phyloP scores from a whole-genome alignment of 2,113 vertebrate genomes.

The Zosterops lateralis region DNA sequence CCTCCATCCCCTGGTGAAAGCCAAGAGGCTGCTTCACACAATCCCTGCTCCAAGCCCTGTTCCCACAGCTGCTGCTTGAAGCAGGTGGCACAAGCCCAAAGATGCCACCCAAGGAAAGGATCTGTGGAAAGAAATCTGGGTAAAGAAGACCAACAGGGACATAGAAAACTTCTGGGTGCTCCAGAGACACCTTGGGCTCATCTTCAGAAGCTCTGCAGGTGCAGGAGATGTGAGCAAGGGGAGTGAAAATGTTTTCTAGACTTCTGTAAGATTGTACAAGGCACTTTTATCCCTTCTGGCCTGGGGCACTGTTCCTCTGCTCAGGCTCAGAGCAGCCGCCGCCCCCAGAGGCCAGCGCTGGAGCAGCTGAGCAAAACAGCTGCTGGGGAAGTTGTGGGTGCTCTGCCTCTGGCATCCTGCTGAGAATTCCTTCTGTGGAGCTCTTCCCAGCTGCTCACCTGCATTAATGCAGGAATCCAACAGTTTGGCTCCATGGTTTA shows the following conservation, averaged over 20 bases:
- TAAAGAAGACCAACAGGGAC: background rate
- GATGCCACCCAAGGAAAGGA: background rate
- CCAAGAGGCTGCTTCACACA: background rate
- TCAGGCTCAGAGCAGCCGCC: background rate
- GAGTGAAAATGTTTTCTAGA: background rate
- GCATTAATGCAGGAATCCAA: background rate
- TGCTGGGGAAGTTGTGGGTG: constrained; percentile 15
- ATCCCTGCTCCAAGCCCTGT: background rate
- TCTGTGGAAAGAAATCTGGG: background rate
- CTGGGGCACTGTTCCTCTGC: background rate
- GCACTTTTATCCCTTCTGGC: background rate
- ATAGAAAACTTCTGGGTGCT: background rate
- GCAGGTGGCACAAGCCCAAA: background rate
- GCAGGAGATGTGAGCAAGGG: background rate
- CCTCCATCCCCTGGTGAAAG: background rate
- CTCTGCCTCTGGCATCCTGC: background rate
- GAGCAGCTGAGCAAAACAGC: constrained; percentile 13
- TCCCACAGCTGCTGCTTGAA: background rate
- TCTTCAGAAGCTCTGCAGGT: background rate
- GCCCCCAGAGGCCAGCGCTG: background rate
- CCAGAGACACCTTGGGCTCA: background rate
- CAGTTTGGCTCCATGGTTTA: constrained; percentile 31
- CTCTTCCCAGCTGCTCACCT: background rate
- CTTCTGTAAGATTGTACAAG: background rate
- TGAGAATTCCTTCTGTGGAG: background rate